These are phyloP conservation scores for Athene cunicularia DNA, from an alignment of 2,113 vertebrate species.

Conservation along the genomic window DNA sequence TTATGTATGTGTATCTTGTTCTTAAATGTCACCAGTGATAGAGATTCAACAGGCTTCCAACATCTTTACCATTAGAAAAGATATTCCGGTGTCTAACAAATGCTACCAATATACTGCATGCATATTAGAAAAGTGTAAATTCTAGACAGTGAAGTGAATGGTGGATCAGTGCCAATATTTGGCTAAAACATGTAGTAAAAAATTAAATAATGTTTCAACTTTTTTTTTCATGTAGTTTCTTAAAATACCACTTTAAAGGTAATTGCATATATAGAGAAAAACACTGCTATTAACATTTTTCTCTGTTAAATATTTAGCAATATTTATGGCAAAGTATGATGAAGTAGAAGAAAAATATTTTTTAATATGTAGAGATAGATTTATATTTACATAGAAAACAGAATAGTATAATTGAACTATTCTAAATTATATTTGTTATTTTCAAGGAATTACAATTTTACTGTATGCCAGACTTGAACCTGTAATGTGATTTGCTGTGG, in stretches of 20 bases:
- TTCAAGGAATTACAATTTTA: not conserved
- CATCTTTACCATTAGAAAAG: not conserved
- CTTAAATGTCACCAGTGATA: not conserved
- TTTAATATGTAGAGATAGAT: not conserved
- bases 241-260: not conserved
- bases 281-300: not conserved
- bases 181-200: not conserved
- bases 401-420: not conserved
- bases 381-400: not conserved
- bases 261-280: not conserved
- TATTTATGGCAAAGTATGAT: not conserved
- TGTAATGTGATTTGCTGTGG: not conserved
- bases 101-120: not conserved
- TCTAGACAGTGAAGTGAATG: not conserved
- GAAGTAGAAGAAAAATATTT: not conserved
- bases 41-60: not conserved
- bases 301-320: not conserved
- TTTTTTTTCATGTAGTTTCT: not conserved
- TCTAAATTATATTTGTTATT: not conserved
- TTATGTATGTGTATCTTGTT: not conserved
- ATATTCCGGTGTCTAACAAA: not conserved
- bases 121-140: not conserved
- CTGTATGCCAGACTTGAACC: not conserved
- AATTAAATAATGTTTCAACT: not conserved
- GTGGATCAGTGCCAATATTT: not conserved